Evolutionary conservation across 2,888 invertebrate species (phyloP).

Genomic region (Vandiemenella viatica): DNA sequence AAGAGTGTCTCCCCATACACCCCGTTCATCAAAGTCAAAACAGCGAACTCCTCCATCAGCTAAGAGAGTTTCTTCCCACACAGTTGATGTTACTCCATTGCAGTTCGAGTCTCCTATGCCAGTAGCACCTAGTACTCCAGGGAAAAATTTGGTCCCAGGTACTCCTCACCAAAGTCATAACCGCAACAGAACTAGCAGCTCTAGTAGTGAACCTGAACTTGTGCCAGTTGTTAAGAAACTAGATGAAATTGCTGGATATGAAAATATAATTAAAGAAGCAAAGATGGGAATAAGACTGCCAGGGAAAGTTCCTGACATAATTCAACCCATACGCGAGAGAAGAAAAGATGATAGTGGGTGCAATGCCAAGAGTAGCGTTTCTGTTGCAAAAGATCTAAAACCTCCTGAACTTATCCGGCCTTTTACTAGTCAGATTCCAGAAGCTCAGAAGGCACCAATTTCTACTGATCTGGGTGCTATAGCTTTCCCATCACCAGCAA

Average conservation of each 20-base stretch:
- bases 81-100: constrained; percentile 7
- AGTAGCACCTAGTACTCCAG: constrained; percentile 15
- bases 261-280: constrained; percentile 40
- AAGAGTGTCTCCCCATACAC: constrained; percentile 10
- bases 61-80: neutral
- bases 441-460: neutral
- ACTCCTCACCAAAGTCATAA: constrained; percentile 19
- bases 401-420: constrained; percentile 31
- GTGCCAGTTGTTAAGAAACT: constrained; percentile 45
- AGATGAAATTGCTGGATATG: constrained; percentile 45
- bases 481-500: constrained; percentile 2
- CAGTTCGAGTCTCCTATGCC: constrained; percentile 16
- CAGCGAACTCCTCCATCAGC: constrained; percentile 12
- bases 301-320: constrained; percentile 19
- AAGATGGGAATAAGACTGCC: constrained; percentile 27
- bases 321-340: constrained; percentile 23
- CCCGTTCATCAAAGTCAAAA: constrained; percentile 5
- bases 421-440: constrained; percentile 19
- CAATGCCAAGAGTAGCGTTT: constrained; percentile 7
- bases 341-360: constrained; percentile 12
- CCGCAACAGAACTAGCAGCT: constrained; percentile 31
- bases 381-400: constrained; percentile 30
- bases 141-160: constrained; percentile 17
- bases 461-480: constrained; percentile 9
- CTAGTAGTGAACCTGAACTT: constrained; percentile 41